Evolutionary conservation across 2,113 vertebrate genomes (phyloP).

Genomic region (Drymodes brunneopygia): DNA sequence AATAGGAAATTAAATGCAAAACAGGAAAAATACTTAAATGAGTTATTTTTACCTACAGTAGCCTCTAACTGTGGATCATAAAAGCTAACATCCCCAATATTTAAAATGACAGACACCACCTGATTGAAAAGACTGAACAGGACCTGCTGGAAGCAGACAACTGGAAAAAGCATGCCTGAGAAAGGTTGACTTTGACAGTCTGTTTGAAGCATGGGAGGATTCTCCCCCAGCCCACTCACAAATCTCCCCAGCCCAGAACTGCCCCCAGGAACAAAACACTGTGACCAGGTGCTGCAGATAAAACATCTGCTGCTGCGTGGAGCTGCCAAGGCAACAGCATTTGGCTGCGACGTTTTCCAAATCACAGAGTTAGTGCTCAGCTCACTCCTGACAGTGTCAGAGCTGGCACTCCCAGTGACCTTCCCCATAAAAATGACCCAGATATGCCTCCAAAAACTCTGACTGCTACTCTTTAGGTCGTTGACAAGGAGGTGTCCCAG

Average conservation of each 20-base stretch:
- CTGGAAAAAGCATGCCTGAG: neutral
- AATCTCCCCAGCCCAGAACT: neutral
- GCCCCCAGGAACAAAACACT: neutral
- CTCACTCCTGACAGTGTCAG: neutral
- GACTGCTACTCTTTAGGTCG: neutral
- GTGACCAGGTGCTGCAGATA: neutral
- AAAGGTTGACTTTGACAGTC: neutral
- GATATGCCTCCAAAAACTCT: neutral
- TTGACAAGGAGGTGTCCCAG: neutral
- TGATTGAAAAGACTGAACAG: neutral
- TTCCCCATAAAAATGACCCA: neutral
- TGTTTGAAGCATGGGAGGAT: neutral
- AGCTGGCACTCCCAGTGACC: neutral
- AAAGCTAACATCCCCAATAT: neutral
- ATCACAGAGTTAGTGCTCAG: neutral
- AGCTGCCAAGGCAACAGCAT: neutral
- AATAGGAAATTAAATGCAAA: neutral
- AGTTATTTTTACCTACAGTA: neutral
- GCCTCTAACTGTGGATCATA: neutral
- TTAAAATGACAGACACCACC: neutral
- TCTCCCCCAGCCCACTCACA: fast-evolving
- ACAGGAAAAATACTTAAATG: neutral
- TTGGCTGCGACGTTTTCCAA: neutral
- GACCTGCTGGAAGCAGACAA: neutral
- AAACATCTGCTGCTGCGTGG: neutral